phyloP scores from a whole-genome alignment of 2,888 invertebrate species.

The Habroteleia sp. region DNA sequence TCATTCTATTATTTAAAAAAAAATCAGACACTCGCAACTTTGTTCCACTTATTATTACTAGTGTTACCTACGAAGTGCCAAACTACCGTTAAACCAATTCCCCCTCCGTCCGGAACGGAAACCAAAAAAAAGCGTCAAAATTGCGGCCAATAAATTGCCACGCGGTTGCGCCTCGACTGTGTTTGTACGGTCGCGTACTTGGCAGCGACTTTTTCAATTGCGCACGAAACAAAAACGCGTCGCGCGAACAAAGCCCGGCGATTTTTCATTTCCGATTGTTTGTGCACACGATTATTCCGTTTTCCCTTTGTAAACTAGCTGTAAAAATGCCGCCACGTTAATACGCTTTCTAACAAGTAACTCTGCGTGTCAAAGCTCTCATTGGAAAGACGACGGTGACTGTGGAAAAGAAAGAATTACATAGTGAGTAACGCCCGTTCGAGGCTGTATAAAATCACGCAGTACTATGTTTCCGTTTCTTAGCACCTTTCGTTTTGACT shows the following conservation, averaged over 20 bases:
- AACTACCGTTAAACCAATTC: too few relatives aligned
- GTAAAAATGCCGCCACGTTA: slow-evolving; percentile 45
- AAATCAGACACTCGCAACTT: too few relatives aligned
- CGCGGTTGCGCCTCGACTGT: background rate
- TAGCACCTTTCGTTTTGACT: slow-evolving; percentile 9
- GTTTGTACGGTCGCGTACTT: slow-evolving; percentile 8
- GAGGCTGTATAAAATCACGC: slow-evolving; percentile 59
- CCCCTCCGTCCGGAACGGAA: background rate
- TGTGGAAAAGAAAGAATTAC: slow-evolving; percentile 81
- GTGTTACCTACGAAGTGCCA: too few relatives aligned
- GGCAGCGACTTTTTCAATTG: slow-evolving; percentile 28
- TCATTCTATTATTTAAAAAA: too few relatives aligned
- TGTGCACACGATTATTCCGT: slow-evolving; percentile 44
- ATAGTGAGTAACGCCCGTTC: slow-evolving; percentile 78
- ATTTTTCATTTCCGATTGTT: slow-evolving; percentile 60
- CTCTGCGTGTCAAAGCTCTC: slow-evolving; percentile 79
- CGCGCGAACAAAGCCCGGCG: slow-evolving; percentile 33
- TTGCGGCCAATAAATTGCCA: slow-evolving; percentile 27
- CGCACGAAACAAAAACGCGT: slow-evolving; percentile 14
- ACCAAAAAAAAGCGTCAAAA: background rate
- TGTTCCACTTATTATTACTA: too few relatives aligned
- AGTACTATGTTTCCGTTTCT: slow-evolving; percentile 38
- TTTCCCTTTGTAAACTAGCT: slow-evolving; percentile 42
- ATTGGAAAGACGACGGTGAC: slow-evolving; percentile 81
- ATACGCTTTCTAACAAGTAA: slow-evolving; percentile 70